Base-by-base conservation (phyloP, 2,113 vertebrate genomes). In the Lepus americanus region DNA sequence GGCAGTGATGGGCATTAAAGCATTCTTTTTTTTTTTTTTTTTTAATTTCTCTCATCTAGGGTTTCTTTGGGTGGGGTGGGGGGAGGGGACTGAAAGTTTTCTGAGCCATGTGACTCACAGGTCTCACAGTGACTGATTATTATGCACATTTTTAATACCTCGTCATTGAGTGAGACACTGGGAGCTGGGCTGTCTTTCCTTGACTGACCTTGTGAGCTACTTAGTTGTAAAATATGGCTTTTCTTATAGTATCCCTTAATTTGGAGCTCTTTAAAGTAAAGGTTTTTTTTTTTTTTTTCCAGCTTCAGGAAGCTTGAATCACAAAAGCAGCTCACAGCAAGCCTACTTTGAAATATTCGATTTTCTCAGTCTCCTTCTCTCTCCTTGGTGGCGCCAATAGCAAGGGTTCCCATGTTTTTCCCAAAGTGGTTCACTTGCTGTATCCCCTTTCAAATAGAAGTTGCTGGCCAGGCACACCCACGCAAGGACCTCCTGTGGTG, bases 251-350 rank as follows among this genome's bases (percentile, higher is more conserved):
- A 77, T 80, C 27, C 36, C 64, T 94, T 93, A 85, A 78, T 67
- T 81, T 81, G 73, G 25, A 85, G 53, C 87, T 97, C 76, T 80
- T 73, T 85, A 87, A 92, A 95, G 33, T 94, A 76, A 77, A 33
- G 12, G 12, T 55, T 55, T 10, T 59, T 59, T 59, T 59, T 59
- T 61, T 84, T 51, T 64, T 22, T 63, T 49, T 81, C 36, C 44
- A 77, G 1, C 7, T 25, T 76, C 73, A 67, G 29, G 39, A 67
- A 16, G 79, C 33, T 66, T 74, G 77, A 90, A 39, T 95, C 67
- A 86, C 55, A 86, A 78, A 88, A 91, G 78, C 73, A 64, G 67
- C 84, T 92, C n/a, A 66, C 19, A 59, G 69, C 33, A 29, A 55
- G 72, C 16, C 39, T 81, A 69, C 4, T 81, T 49, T 83, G 87